Conservation (phyloP, 2,113 vertebrate species). For the Oxyruncus cristatus region DNA sequence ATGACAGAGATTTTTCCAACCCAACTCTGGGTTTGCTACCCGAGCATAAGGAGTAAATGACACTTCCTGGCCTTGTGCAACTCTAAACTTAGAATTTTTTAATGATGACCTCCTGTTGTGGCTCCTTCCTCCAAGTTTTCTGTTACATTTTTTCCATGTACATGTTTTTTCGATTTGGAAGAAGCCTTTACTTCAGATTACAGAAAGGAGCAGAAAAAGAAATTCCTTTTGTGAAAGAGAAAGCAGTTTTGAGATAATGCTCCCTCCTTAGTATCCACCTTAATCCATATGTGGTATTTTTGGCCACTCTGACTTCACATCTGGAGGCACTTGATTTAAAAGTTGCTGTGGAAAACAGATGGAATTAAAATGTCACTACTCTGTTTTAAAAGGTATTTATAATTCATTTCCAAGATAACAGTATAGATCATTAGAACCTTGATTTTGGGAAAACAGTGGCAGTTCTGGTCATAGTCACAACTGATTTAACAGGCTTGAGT, state of each 20-base stretch:
- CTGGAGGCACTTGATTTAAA: not conserved
- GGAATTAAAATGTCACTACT: not conserved
- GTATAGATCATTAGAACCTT: not conserved
- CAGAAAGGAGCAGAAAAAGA: not conserved
- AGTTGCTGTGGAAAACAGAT: not conserved
- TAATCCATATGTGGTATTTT: not conserved
- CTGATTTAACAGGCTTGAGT: not conserved
- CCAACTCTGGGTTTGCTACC: not conserved
- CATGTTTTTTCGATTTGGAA: conserved; percentile 29
- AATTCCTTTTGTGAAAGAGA: not conserved
- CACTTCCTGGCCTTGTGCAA: not conserved
- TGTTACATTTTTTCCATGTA: conserved; percentile 14
- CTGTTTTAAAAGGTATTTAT: not conserved
- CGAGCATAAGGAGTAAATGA: not conserved
- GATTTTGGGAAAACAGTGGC: not conserved
- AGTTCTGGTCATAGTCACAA: not conserved
- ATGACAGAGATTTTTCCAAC: not conserved
- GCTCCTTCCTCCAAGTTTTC: conserved; percentile 3
- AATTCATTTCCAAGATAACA: not conserved
- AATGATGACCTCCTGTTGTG: not conserved
- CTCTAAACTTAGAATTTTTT: conserved; percentile 23
- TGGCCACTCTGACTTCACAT: not conserved
- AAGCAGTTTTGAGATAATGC: not conserved
- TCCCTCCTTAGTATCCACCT: not conserved
- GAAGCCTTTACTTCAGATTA: not conserved